Conservation (phyloP, 1,140 invertebrate species). For the Caenorhabditis remanei region DNA sequence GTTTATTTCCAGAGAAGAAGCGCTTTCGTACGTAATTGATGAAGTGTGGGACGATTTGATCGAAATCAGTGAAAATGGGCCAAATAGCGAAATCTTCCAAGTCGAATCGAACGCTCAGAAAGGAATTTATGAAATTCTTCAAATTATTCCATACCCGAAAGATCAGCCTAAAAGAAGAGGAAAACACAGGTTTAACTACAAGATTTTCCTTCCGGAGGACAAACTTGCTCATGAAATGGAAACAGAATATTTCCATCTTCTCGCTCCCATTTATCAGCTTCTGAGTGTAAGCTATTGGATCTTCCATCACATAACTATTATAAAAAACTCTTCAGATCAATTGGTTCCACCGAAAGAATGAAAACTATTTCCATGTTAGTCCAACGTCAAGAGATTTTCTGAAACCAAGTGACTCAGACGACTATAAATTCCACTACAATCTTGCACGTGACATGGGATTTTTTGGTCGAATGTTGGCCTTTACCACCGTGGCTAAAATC, state of each 20-base stretch:
- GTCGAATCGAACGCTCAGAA: background rate
- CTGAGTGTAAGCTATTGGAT: background rate
- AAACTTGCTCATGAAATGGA: background rate
- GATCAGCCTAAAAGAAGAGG: background rate
- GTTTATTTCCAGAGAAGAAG: background rate
- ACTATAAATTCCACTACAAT: constrained; percentile 9
- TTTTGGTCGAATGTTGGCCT: background rate
- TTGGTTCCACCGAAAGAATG: background rate
- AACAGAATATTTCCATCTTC: background rate
- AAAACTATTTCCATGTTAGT: constrained; percentile 1
- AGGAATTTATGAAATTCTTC: background rate
- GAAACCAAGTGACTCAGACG: background rate
- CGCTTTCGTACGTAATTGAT: background rate
- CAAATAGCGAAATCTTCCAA: constrained; percentile 2
- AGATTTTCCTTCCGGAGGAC: background rate
- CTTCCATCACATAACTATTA: background rate
- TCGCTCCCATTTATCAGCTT: constrained; percentile 2
- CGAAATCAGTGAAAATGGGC: background rate
- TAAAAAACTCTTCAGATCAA: background rate
- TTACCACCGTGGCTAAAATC: background rate
- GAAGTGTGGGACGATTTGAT: constrained; percentile 38
- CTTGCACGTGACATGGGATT: background rate
- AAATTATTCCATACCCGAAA: background rate
- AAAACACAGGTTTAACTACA: background rate
- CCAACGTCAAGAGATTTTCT: background rate